Conservation (phyloP, 2,797 vertebrate species). For the Rhinella marina region DNA sequence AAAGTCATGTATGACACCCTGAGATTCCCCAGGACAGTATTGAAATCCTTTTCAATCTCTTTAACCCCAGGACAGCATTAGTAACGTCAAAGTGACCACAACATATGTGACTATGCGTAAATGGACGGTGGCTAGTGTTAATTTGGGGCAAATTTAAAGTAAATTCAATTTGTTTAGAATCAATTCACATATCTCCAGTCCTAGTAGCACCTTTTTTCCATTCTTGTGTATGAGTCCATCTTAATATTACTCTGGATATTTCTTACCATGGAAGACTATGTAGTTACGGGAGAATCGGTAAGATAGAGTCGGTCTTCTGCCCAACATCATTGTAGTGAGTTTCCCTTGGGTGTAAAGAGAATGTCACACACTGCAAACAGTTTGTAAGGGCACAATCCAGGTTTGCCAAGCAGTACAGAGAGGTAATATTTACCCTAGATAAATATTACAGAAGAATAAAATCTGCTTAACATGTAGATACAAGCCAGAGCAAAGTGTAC, state of each 20-base stretch:
- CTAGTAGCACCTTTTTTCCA: background rate
- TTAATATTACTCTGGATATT: background rate
- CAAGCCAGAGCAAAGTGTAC: background rate
- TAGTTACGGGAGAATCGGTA: slow-evolving; percentile 5
- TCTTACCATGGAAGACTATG: slow-evolving; percentile 1
- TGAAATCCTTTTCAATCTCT: too few species aligned
- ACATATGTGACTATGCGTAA: too few species aligned
- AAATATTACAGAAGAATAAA: slow-evolving; percentile 32
- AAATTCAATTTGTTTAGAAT: too few species aligned
- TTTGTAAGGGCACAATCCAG: slow-evolving; percentile 28
- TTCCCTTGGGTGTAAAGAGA: slow-evolving; percentile 33
- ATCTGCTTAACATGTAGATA: slow-evolving; percentile 25
- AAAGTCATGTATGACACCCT: too few species aligned
- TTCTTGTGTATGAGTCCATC: background rate
- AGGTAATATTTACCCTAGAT: slow-evolving; percentile 33
- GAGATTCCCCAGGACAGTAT: too few species aligned
- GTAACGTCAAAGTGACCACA: too few species aligned
- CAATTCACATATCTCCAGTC: background rate
- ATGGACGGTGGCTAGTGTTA: too few species aligned
- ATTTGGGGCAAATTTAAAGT: too few species aligned
- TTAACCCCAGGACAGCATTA: too few species aligned
- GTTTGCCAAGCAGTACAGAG: slow-evolving; percentile 3
- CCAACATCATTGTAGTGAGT: background rate
- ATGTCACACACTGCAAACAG: slow-evolving; percentile 44
- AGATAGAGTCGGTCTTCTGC: slow-evolving; percentile 19